Conservation (phyloP, 1,140 invertebrate species). For the Papilio xuthus region DNA sequence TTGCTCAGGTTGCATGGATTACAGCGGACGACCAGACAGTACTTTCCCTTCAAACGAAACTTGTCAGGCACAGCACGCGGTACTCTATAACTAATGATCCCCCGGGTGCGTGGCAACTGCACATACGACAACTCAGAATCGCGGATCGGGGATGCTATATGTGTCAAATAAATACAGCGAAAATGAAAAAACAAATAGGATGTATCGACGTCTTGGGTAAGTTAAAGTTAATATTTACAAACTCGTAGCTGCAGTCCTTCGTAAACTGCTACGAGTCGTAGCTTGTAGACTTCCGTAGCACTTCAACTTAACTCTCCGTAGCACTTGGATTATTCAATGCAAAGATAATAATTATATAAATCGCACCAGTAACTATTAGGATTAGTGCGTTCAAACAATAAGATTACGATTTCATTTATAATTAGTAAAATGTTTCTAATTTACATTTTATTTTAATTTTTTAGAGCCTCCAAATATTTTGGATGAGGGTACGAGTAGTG, state of each 20-base stretch:
- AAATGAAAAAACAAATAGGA: conserved; percentile 93
- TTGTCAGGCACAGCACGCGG: conserved; percentile 93
- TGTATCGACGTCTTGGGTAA: conserved; percentile 94
- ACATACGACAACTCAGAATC: conserved; percentile 87
- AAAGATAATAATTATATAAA: too few relatives aligned
- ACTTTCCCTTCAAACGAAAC: conserved; percentile 90
- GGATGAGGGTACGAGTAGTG: conserved; percentile 88
- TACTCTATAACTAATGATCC: conserved; percentile 91
- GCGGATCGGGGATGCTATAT: conserved; percentile 90
- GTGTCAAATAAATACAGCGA: conserved; percentile 94
- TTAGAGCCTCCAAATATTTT: conserved; percentile 89
- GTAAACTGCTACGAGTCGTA: not conserved
- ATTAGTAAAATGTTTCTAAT: too few relatives aligned
- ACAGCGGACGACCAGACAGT: conserved; percentile 94
- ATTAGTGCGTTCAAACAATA: too few relatives aligned
- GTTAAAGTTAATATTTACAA: conserved; percentile 40
- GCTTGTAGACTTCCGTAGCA: not conserved
- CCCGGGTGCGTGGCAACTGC: conserved; percentile 88
- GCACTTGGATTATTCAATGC: not conserved
- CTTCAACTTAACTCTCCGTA: not conserved
- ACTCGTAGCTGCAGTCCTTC: not conserved
- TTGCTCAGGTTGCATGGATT: conserved; percentile 93
- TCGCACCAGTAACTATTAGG: not conserved
- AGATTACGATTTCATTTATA: too few relatives aligned
- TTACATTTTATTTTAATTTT: not conserved